Evolutionary conservation across 1,140 invertebrate genomes (phyloP).

Genomic region (Saxidomus purpurata): DNA sequence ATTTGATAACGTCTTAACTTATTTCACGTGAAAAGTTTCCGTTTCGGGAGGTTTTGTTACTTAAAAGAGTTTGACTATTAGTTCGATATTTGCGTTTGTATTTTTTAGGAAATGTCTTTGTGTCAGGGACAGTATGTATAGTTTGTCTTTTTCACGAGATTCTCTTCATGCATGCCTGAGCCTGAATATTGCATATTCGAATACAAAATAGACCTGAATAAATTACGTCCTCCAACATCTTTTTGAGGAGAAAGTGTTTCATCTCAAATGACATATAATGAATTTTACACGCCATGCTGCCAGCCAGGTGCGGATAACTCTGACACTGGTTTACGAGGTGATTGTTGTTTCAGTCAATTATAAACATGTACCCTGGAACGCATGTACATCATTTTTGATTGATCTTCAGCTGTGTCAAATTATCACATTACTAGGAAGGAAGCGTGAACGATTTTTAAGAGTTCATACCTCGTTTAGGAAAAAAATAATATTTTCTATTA

Average conservation of each 20-base stretch:
- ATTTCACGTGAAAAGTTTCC: too few species aligned
- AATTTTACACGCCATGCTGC: not conserved
- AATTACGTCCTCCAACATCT: not conserved
- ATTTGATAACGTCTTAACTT: too few species aligned
- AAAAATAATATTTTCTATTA: too few species aligned
- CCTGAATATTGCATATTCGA: too few species aligned
- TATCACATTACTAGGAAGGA: not conserved
- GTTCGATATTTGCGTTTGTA: too few species aligned
- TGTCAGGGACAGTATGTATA: too few species aligned
- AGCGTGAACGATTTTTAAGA: not conserved
- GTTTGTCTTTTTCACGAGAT: too few species aligned
- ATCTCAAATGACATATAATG: not conserved
- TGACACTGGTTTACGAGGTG: conserved; percentile 12
- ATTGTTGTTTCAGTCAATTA: not conserved
- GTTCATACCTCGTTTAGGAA: not conserved
- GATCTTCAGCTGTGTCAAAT: not conserved
- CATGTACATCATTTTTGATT: not conserved
- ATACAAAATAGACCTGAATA: not conserved
- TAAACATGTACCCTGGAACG: not conserved
- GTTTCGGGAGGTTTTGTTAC: too few species aligned
- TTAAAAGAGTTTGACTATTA: too few species aligned
- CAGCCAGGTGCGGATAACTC: not conserved
- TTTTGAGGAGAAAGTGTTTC: conserved; percentile 14
- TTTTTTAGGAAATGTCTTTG: too few species aligned
- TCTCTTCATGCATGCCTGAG: too few species aligned